Percentiles rank a stretch among this genome's conserved stretches.
phyloP scores from a whole-genome alignment of 2,113 vertebrate species.

The Argyrosomus japonicus region DNA sequence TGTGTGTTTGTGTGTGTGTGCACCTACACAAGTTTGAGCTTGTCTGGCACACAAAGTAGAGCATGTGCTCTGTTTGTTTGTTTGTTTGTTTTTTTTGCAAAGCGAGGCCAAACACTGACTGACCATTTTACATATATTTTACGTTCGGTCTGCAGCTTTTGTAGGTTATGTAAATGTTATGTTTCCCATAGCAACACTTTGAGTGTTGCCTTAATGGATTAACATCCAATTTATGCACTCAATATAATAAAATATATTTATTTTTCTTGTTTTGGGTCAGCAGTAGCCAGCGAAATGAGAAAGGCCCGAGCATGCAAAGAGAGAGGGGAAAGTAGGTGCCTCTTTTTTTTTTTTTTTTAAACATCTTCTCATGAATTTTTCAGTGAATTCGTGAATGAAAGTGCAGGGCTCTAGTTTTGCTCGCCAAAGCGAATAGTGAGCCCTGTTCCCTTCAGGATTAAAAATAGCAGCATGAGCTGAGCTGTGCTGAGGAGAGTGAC shows the following conservation, averaged over 20 bases:
- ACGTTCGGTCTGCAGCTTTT: neutral
- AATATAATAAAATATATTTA: neutral
- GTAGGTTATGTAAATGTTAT: neutral
- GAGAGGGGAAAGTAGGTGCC: conserved; percentile 49
- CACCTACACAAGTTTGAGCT: conserved; percentile 30
- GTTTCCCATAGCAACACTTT: neutral
- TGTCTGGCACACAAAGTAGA: conserved; percentile 50
- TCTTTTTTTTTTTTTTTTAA: conserved; percentile 63
- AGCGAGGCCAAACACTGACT: neutral
- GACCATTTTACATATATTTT: conserved; percentile 2
- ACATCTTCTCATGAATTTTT: conserved; percentile 82
- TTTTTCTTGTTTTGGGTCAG: conserved; percentile 27
- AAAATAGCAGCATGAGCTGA: conserved; percentile 77
- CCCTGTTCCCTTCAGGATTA: conserved; percentile 65
- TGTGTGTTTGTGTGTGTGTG: conserved; percentile 12
- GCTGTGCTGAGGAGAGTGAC: conserved; percentile 47
- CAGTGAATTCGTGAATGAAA: conserved; percentile 78
- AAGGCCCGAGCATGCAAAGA: conserved; percentile 35
- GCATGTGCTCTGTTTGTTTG: conserved; percentile 40
- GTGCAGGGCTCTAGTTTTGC: conserved; percentile 70
- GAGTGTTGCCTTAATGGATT: neutral
- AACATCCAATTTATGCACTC: neutral
- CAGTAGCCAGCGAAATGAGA: conserved; percentile 27
- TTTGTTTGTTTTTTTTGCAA: conserved; percentile 52
- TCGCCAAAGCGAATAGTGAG: conserved; percentile 62